Percentiles rank a stretch among this genome's conserved stretches.
Conservation (phyloP, 2,888 invertebrate genomes). For the Drosophila infuscata region DNA sequence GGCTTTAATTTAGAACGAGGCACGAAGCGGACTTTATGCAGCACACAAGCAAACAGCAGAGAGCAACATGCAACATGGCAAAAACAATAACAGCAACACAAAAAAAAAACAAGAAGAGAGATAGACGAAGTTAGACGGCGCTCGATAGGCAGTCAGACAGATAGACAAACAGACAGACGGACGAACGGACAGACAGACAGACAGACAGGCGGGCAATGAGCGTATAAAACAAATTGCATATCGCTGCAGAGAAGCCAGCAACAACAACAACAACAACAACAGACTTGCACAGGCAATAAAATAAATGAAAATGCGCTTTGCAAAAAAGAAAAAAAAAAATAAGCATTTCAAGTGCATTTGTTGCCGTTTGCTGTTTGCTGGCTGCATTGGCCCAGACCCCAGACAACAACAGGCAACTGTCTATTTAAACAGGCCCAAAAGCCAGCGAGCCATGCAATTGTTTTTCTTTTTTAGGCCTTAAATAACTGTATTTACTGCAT, state of each 20-base stretch:
- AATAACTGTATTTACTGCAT: constrained; percentile 63
- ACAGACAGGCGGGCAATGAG: constrained; percentile 59
- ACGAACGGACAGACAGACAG: constrained; percentile 22
- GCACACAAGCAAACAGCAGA: constrained; percentile 22
- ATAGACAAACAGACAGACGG: constrained; percentile 23
- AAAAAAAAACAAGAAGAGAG: constrained; percentile 23
- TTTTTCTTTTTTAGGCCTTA: constrained; percentile 59
- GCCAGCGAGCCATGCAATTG: constrained; percentile 70
- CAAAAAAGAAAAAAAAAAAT: constrained; percentile 37
- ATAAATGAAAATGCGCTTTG: constrained; percentile 68
- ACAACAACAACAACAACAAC: constrained; percentile 22
- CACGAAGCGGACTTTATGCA: constrained; percentile 34
- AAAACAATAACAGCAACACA: constrained; percentile 2
- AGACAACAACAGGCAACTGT: constrained; percentile 53
- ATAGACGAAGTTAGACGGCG: constrained; percentile 49
- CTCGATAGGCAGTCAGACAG: constrained; percentile 49
- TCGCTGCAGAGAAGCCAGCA: constrained; percentile 52
- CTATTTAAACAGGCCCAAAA: constrained; percentile 65
- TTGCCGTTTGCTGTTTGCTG: constrained; percentile 15
- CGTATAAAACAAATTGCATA: constrained; percentile 75
- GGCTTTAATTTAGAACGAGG: constrained; percentile 68
- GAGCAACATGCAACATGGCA: constrained; percentile 24
- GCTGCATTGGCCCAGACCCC: constrained; percentile 49
- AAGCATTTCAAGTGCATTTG: constrained; percentile 69
- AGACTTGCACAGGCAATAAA: constrained; percentile 55